These are phyloP conservation scores for Falco naumanni DNA, from an alignment of 2,797 vertebrate genomes.

Conservation along the genomic window DNA sequence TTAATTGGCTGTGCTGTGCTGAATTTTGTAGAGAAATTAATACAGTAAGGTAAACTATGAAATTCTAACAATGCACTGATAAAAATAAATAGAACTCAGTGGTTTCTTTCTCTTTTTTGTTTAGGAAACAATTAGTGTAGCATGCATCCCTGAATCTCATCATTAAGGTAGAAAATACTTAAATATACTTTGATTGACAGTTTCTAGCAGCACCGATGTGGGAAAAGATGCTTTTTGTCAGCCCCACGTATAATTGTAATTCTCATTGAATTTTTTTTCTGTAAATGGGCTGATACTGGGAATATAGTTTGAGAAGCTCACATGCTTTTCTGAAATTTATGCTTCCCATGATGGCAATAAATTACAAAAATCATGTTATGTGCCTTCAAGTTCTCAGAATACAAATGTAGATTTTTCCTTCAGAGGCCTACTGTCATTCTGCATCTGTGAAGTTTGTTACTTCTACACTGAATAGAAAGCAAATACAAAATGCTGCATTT, in stretches of 20 bases:
- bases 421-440: not conserved
- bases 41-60: not conserved
- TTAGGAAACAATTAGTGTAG: slow-evolving; percentile 17
- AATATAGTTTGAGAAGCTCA: slow-evolving; percentile 35
- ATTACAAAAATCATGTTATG: slow-evolving; percentile 38
- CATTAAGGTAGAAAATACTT: slow-evolving; percentile 57
- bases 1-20: not conserved
- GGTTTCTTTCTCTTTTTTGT: not conserved
- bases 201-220: slow-evolving; percentile 17
- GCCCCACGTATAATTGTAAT: slow-evolving; percentile 26
- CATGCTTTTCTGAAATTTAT: slow-evolving; percentile 51
- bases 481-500: slow-evolving; percentile 3
- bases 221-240: slow-evolving; percentile 36
- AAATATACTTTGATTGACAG: not conserved
- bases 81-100: not conserved
- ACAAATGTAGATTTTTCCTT: slow-evolving; percentile 17
- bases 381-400: slow-evolving; percentile 11
- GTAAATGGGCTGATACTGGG: slow-evolving; percentile 47
- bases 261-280: slow-evolving; percentile 50
- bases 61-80: not conserved
- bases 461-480: slow-evolving; percentile 2
- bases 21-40: not conserved
- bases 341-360: slow-evolving; percentile 44
- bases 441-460: slow-evolving; percentile 6
- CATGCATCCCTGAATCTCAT: not conserved